Conservation (phyloP, 2,797 vertebrate genomes). For the Bufotes viridis region DNA sequence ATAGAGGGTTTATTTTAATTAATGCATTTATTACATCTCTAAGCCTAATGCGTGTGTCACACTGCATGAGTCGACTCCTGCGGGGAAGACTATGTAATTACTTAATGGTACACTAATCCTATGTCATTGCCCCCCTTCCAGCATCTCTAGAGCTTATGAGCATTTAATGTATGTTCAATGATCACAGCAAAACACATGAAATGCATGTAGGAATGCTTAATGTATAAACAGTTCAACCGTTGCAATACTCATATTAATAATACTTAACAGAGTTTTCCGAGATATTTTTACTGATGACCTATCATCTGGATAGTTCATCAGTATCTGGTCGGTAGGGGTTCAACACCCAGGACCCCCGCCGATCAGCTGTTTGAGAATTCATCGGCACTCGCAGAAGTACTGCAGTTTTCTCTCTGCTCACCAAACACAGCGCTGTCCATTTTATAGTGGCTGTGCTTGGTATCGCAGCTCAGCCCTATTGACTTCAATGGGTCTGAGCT, state of each 20-base stretch:
- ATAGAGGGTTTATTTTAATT: constrained; percentile 50
- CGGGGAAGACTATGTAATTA: constrained; percentile 60
- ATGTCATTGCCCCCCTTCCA: constrained; percentile 42
- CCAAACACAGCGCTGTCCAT: too few species aligned
- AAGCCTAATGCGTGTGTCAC: constrained; percentile 44
- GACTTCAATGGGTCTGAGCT: too few species aligned
- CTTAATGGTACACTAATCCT: constrained; percentile 60
- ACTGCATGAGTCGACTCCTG: constrained; percentile 37
- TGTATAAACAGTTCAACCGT: constrained; percentile 39
- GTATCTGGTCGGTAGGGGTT: too few species aligned
- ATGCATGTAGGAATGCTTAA: constrained; percentile 31
- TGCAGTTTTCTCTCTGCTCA: too few species aligned
- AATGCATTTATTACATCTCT: constrained; percentile 41
- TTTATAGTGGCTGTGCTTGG: too few species aligned
- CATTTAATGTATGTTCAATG: constrained; percentile 49
- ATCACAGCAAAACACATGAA: constrained; percentile 46
- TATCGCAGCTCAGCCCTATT: too few species aligned
- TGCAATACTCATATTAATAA: constrained; percentile 4
- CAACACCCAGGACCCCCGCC: too few species aligned
- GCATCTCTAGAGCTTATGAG: constrained; percentile 47
- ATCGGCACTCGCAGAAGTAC: too few species aligned
- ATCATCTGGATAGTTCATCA: too few species aligned
- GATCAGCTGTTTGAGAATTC: too few species aligned
- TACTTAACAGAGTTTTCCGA: neutral
- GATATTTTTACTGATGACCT: too few species aligned